phyloP scores from a whole-genome alignment of 2,888 invertebrate genomes.

The Merodon equestris region DNA sequence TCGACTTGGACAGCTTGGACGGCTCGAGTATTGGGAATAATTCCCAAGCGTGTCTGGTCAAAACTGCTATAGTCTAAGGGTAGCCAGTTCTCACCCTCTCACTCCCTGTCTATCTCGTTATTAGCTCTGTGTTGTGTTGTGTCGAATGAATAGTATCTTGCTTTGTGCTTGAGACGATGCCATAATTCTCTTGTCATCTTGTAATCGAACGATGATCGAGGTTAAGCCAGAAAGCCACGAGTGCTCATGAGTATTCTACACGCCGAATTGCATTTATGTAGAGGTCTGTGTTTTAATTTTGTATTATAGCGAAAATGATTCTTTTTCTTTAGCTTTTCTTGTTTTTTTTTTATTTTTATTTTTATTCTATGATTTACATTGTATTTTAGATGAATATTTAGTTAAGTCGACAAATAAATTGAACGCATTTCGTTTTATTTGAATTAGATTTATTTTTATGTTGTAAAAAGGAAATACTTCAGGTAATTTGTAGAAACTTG shows the following conservation, averaged over 20 bases:
- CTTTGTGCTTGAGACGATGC: conserved; percentile 53
- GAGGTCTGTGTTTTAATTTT: conserved; percentile 22
- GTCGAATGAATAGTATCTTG: no score
- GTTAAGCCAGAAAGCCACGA: no score
- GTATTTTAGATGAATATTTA: conserved; percentile 2
- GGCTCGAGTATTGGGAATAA: conserved; percentile 85
- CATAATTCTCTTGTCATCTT: conserved; percentile 56
- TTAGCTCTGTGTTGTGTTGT: no score
- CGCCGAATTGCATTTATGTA: conserved; percentile 41
- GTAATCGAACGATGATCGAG: conserved; percentile 48
- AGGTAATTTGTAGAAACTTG: background rate
- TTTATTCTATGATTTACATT: conserved; percentile 23
- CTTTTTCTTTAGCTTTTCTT: conserved; percentile 24
- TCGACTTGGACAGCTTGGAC: conserved; percentile 92
- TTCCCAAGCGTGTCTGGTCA: conserved; percentile 84
- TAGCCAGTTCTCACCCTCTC: conserved; percentile 3
- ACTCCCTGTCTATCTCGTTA: no score
- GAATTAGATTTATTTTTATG: conserved; percentile 14
- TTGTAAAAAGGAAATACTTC: conserved; percentile 9
- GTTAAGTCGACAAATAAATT: conserved; percentile 3
- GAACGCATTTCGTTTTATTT: conserved; percentile 7
- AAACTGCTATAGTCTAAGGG: conserved; percentile 78
- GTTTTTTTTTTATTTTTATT: conserved; percentile 44
- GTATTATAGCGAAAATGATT: conserved; percentile 17
- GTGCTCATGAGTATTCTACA: no score